These are phyloP conservation scores for Leptoteleia sp. DNA, from an alignment of 1,140 invertebrate genomes.

Conservation along the genomic window DNA sequence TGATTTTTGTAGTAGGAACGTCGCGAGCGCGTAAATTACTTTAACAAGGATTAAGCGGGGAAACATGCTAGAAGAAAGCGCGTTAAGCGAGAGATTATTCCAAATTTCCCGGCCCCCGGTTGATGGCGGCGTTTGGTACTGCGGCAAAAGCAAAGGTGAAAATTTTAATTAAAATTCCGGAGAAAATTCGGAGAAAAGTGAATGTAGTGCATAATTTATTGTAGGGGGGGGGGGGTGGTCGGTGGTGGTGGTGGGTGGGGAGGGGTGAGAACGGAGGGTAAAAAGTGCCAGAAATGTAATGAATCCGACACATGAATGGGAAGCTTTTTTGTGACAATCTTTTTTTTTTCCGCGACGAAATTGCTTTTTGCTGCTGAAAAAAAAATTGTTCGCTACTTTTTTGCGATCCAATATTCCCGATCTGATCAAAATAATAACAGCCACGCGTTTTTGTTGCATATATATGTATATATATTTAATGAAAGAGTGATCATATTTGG, in stretches of 20 bases:
- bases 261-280: too few relatives aligned
- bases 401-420: slow-evolving; percentile 9
- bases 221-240: too few relatives aligned
- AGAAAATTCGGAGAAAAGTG: slow-evolving; percentile 45
- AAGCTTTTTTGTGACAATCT: slow-evolving; percentile 18
- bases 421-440: slow-evolving; percentile 22
- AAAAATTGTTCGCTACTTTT: too few relatives aligned
- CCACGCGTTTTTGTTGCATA: slow-evolving; percentile 1
- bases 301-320: slow-evolving; percentile 28
- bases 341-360: slow-evolving; percentile 7
- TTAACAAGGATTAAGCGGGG: slow-evolving; percentile 58
- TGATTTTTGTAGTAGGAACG: slow-evolving; percentile 47
- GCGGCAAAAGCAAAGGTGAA: slow-evolving; percentile 54
- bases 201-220: slow-evolving; percentile 53
- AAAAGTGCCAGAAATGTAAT: slow-evolving; percentile 40
- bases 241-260: too few relatives aligned
- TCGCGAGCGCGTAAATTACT: slow-evolving; percentile 56
- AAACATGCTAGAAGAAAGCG: slow-evolving; percentile 54
- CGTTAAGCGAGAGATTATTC: slow-evolving; percentile 60
- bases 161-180: slow-evolving; percentile 64
- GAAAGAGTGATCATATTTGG: slow-evolving; percentile 15
- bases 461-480: slow-evolving; percentile 22
- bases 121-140: slow-evolving; percentile 21
- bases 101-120: slow-evolving; percentile 33
- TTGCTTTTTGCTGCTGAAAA: slow-evolving; percentile 10